Evolutionary conservation across 1,140 invertebrate genomes (phyloP).

Genomic region (Coptotermes formosanus): DNA sequence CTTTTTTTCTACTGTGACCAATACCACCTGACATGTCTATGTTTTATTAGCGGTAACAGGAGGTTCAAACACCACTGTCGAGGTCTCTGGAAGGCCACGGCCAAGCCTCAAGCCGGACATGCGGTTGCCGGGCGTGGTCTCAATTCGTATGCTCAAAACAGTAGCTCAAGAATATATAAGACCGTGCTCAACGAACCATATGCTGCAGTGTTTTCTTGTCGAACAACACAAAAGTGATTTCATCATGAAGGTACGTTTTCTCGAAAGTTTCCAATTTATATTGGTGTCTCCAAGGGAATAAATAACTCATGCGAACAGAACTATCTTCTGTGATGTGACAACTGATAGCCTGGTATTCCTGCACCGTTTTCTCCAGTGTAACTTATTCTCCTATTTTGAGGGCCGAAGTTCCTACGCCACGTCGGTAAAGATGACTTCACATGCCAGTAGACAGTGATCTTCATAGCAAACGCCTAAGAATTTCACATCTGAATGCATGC

Average conservation of each 20-base stretch:
- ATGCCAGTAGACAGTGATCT: too few relatives aligned
- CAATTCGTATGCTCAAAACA: neutral
- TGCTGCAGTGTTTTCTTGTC: neutral
- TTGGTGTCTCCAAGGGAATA: neutral
- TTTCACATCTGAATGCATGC: too few relatives aligned
- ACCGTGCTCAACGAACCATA: neutral
- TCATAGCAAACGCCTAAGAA: too few relatives aligned
- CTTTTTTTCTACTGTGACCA: neutral
- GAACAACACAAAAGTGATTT: neutral
- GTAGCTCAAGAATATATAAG: neutral
- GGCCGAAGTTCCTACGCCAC: too few relatives aligned
- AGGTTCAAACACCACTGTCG: neutral
- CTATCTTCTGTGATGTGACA: too few relatives aligned
- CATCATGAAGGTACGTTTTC: conserved; percentile 7
- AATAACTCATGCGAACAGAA: too few relatives aligned
- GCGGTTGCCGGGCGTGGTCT: neutral
- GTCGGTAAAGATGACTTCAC: too few relatives aligned
- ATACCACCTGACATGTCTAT: neutral
- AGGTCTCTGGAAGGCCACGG: neutral
- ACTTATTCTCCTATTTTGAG: too few relatives aligned
- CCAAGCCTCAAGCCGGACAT: neutral
- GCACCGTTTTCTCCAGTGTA: too few relatives aligned
- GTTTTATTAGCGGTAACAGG: neutral
- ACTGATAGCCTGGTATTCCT: too few relatives aligned
- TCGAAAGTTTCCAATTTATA: neutral